phyloP scores from a whole-genome alignment of 2,888 invertebrate genomes.

The Eupithecia subfuscata region DNA sequence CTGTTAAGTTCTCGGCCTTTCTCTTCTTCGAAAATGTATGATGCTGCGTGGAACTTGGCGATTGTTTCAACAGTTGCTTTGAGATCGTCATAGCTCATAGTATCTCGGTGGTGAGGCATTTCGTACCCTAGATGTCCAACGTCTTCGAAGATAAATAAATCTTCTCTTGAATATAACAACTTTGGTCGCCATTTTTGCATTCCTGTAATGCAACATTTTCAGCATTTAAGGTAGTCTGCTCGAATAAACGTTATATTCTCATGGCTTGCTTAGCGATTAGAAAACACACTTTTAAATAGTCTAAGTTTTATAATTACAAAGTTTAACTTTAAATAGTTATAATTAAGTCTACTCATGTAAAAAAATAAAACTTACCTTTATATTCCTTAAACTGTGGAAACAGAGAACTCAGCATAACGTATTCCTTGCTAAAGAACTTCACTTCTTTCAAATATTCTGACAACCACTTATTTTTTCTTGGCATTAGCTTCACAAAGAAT shows the following conservation, averaged over 20 bases:
- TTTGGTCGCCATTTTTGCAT: conserved; percentile 67
- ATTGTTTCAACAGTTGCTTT: conserved; percentile 69
- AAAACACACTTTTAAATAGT: not conserved
- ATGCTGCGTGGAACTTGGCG: conserved; percentile 80
- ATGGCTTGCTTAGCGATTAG: not conserved
- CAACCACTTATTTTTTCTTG: conserved; percentile 78
- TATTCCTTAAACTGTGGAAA: conserved; percentile 61
- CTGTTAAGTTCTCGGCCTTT: conserved; percentile 62
- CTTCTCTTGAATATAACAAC: conserved; percentile 57
- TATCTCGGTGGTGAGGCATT: conserved; percentile 60
- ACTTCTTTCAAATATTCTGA: conserved; percentile 64
- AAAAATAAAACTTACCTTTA: conserved; percentile 54
- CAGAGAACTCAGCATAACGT: conserved; percentile 62
- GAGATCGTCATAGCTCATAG: conserved; percentile 68
- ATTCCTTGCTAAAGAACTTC: conserved; percentile 70
- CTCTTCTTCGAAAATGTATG: conserved; percentile 75
- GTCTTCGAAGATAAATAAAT: conserved; percentile 75
- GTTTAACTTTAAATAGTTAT: not conserved
- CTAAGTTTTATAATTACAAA: not conserved
- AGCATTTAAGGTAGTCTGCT: not conserved
- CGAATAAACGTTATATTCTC: not conserved
- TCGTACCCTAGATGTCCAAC: conserved; percentile 62
- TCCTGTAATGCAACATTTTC: conserved; percentile 47
- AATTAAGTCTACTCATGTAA: not conserved
- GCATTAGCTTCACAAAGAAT: conserved; percentile 86